A percentile compares a stretch with the other conserved stretches of the same genome.
These are phyloP conservation scores for Pachymerium ferrugineum DNA, from an alignment of 2,888 invertebrate species.

Conservation along the genomic window DNA sequence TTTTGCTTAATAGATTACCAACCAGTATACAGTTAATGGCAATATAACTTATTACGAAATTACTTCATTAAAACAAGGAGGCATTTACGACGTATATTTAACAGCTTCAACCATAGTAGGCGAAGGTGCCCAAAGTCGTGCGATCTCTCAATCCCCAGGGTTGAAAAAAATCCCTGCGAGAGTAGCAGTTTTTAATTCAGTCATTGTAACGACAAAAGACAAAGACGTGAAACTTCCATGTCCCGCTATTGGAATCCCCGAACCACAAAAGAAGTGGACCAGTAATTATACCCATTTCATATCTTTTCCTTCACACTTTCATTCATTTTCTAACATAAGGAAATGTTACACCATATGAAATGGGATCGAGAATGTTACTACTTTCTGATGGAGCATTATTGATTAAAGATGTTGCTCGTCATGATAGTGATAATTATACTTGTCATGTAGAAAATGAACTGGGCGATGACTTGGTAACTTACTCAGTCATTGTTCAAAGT, in stretches of 20 bases:
- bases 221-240: slow-evolving; percentile 44
- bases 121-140: neutral
- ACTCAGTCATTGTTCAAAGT: slow-evolving; percentile 80
- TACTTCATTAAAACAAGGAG: neutral
- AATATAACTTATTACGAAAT: neutral
- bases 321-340: neutral
- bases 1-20: neutral
- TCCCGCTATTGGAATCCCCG: slow-evolving; percentile 45
- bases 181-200: slow-evolving; percentile 45
- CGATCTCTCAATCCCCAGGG: neutral
- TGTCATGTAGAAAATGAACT: slow-evolving; percentile 88
- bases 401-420: slow-evolving; percentile 78
- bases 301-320: neutral
- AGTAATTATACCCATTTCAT: neutral
- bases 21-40: neutral
- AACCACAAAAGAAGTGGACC: slow-evolving; percentile 44
- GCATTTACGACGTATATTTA: neutral
- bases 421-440: slow-evolving; percentile 89
- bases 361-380: slow-evolving; percentile 69
- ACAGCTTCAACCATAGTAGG: neutral
- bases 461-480: slow-evolving; percentile 88
- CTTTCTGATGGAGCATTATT: slow-evolving; percentile 83
- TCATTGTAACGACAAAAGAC: slow-evolving; percentile 43
- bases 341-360: neutral
- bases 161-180: slow-evolving; percentile 42